Percentiles rank a stretch among this genome's conserved stretches.
These are phyloP conservation scores for Lepidurus arcticus DNA, from an alignment of 1,140 invertebrate genomes.

Conservation along the genomic window DNA sequence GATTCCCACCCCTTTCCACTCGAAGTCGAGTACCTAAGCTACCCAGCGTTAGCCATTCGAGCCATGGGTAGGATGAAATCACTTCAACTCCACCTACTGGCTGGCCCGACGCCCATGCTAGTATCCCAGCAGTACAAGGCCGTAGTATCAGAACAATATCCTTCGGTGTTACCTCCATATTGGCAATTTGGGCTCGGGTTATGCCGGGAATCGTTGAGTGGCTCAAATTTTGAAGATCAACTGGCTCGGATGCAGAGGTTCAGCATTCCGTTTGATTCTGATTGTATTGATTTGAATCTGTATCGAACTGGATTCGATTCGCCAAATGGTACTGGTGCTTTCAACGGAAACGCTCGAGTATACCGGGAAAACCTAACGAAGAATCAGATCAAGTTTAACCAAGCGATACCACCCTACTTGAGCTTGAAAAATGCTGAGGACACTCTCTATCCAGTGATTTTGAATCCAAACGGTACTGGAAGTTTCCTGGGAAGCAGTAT, in stretches of 20 bases:
- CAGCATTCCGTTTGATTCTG: conserved; percentile 38
- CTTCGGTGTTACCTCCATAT: conserved; percentile 44
- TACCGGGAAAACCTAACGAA: conserved; percentile 17
- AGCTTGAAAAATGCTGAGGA: neutral
- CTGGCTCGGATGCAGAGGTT: conserved; percentile 39
- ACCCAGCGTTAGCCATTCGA: conserved; percentile 33
- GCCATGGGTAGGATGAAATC: conserved; percentile 41
- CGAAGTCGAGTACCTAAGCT: conserved; percentile 26
- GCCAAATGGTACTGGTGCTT: neutral
- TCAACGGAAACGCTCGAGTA: neutral
- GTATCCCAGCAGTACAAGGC: conserved; percentile 47
- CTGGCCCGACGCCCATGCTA: conserved; percentile 45
- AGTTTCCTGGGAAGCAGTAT: neutral
- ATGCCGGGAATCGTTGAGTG: conserved; percentile 42
- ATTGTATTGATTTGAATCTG: conserved; percentile 35
- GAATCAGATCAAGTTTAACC: conserved; percentile 22
- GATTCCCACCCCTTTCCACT: conserved; percentile 19
- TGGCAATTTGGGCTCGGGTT: conserved; percentile 49
- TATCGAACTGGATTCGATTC: neutral
- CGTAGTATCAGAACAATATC: neutral
- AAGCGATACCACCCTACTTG: conserved; percentile 5
- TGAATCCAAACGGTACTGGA: neutral
- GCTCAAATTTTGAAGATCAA: conserved; percentile 40
- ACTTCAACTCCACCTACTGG: conserved; percentile 43
- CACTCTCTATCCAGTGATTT: neutral